These are phyloP conservation scores for Tribolium freemani DNA, from an alignment of 2,888 invertebrate species.

Conservation along the genomic window DNA sequence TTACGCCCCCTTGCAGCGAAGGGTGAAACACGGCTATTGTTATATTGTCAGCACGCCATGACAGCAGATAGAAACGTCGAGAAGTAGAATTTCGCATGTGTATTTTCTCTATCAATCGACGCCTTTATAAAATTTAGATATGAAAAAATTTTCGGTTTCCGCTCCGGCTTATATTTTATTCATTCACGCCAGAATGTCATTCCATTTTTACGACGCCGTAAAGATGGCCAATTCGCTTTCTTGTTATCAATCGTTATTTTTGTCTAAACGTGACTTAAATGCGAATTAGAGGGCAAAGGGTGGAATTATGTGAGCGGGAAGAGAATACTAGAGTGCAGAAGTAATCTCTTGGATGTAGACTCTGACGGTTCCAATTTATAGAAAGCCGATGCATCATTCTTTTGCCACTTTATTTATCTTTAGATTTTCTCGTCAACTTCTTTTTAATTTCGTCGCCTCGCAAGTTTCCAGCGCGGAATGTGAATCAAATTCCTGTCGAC, in stretches of 20 bases:
- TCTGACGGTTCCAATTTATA: conserved; percentile 54
- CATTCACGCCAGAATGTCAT: conserved; percentile 54
- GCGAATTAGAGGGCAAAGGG: conserved; percentile 45
- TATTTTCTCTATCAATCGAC: conserved; percentile 12
- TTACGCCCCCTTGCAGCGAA: conserved; percentile 51
- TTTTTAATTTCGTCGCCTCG: conserved; percentile 27
- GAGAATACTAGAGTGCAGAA: conserved; percentile 44
- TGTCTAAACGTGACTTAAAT: conserved; percentile 60
- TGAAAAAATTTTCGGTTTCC: conserved; percentile 16
- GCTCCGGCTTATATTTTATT: conserved; percentile 53
- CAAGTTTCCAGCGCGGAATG: conserved; percentile 22
- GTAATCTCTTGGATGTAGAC: conserved; percentile 48
- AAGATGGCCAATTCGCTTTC: conserved; percentile 59
- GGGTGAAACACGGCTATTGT: conserved; percentile 52
- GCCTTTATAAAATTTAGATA: conserved; percentile 22
- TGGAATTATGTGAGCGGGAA: conserved; percentile 41
- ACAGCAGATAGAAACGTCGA: conserved; percentile 48
- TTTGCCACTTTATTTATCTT: conserved; percentile 45
- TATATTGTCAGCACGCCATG: conserved; percentile 51
- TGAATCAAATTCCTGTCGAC: conserved; percentile 6
- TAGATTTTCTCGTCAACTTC: conserved; percentile 22
- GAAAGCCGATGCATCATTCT: conserved; percentile 53
- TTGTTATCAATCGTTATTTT: conserved; percentile 63
- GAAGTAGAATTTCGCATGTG: conserved; percentile 33
- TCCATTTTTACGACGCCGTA: conserved; percentile 58